phyloP scores from a whole-genome alignment of 2,888 invertebrate genomes.

The Campoletis raptor region DNA sequence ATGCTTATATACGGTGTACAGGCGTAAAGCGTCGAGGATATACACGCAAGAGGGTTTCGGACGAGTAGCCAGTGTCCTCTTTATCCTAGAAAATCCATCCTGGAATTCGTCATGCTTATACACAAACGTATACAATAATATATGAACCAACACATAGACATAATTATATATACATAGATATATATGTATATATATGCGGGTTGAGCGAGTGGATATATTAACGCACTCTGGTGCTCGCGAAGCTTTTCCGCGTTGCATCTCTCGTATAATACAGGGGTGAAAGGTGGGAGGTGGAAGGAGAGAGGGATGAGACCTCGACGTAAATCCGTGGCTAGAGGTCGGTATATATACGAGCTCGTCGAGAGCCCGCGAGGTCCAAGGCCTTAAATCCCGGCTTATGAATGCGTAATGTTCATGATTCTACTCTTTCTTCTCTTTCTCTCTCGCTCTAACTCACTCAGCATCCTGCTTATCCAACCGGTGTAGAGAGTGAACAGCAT shows the following conservation, averaged over 20 bases:
- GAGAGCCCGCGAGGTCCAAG: constrained; percentile 72
- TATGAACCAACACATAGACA: not conserved
- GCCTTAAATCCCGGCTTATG: constrained; percentile 81
- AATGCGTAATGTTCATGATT: constrained; percentile 77
- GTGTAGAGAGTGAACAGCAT: constrained; percentile 40
- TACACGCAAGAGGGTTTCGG: constrained; percentile 71
- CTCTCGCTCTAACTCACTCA: not conserved
- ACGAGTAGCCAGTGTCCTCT: constrained; percentile 27
- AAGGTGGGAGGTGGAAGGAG: not conserved
- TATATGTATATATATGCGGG: constrained; percentile 32
- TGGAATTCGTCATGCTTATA: constrained; percentile 56
- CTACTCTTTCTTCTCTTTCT: constrained; percentile 3
- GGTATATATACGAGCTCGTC: constrained; percentile 64
- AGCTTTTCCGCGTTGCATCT: constrained; percentile 54
- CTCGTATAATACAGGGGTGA: constrained; percentile 3
- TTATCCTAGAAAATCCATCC: constrained; percentile 64
- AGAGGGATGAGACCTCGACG: constrained; percentile 35
- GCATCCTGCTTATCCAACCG: constrained; percentile 21
- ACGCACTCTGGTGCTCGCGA: constrained; percentile 55
- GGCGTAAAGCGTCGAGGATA: constrained; percentile 69
- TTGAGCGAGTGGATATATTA: constrained; percentile 63
- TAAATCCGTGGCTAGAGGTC: constrained; percentile 58
- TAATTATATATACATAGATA: too few relatives aligned
- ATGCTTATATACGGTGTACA: not conserved
- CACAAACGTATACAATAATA: not conserved